These are phyloP conservation scores for Thomomys bottae DNA, from an alignment of 2,113 vertebrate genomes.

Conservation along the genomic window DNA sequence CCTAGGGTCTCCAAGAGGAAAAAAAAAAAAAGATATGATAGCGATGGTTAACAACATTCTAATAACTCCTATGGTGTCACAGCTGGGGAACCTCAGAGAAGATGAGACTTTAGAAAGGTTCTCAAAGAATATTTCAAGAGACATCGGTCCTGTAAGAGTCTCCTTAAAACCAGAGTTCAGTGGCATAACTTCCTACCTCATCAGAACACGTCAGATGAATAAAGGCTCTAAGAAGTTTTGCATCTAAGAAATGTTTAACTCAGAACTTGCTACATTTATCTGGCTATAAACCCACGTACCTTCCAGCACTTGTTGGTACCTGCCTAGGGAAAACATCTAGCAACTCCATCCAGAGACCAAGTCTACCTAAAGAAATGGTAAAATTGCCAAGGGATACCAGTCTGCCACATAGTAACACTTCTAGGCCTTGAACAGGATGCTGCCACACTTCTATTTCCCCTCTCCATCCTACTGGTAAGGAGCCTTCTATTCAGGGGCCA, in stretches of 20 bases:
- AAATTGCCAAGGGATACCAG: not conserved
- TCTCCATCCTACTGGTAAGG: not conserved
- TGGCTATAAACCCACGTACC: not conserved
- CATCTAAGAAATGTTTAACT: not conserved
- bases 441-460: not conserved
- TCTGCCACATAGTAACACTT: not conserved
- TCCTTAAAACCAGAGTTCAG: constrained; percentile 7
- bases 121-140: constrained; percentile 38
- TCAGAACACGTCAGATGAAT: not conserved
- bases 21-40: not conserved
- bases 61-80: not conserved
- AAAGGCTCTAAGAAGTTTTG: constrained; percentile 50
- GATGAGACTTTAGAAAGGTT: constrained; percentile 20
- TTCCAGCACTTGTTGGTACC: not conserved
- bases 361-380: not conserved
- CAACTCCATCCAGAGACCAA: not conserved
- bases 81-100: not conserved
- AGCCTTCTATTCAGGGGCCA: constrained; percentile 43
- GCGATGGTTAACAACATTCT: constrained; percentile 5
- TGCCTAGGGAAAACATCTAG: not conserved
- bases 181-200: not conserved
- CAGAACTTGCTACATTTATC: not conserved
- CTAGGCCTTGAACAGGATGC: not conserved
- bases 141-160: not conserved
- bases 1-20: not conserved